Evolutionary conservation across 92 coral and sea anemone species (phyloP).

Genomic region (Parazoanthus swiftii): DNA sequence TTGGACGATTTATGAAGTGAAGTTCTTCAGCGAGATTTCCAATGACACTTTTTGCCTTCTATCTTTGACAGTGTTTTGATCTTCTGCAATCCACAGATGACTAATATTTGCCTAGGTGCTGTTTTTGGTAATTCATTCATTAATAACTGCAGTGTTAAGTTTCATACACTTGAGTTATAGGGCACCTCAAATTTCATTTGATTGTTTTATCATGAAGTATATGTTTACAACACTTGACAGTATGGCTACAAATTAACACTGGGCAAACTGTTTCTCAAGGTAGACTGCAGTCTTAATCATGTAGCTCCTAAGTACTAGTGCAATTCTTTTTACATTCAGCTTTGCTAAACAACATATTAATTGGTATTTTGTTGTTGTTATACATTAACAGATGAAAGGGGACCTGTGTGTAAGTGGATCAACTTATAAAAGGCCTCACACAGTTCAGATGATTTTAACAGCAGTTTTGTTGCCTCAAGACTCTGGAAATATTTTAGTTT

Average conservation of each 20-base stretch:
- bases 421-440: neutral
- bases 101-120: neutral
- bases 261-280: neutral
- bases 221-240: neutral
- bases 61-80: neutral
- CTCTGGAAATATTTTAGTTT: no score
- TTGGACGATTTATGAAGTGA: neutral
- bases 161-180: slow-evolving; percentile 10
- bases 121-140: neutral
- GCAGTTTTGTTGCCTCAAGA: neutral
- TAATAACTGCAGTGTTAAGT: slow-evolving; percentile 12
- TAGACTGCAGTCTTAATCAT: neutral
- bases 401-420: neutral
- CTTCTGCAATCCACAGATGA: neutral
- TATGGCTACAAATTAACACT: neutral
- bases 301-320: neutral
- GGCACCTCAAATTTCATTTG: slow-evolving; percentile 3
- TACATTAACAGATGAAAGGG: neutral
- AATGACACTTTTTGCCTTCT: neutral
- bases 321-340: neutral
- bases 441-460: neutral
- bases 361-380: neutral
- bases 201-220: neutral
- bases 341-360: neutral
- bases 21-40: neutral